These are phyloP conservation scores for Hemaris fuciformis DNA, from an alignment of 2,888 invertebrate species.

Conservation along the genomic window DNA sequence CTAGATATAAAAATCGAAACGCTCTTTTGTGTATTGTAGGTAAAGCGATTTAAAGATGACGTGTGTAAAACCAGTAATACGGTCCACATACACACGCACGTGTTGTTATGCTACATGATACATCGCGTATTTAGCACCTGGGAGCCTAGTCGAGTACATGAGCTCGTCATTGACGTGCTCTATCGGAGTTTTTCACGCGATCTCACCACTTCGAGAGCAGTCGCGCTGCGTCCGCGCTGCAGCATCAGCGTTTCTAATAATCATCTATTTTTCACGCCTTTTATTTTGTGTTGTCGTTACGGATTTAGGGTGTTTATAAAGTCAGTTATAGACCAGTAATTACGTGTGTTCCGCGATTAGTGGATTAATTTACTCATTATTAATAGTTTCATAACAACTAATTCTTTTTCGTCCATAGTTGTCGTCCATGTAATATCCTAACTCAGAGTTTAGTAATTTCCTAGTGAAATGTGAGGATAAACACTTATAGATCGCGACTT, in stretches of 20 bases:
- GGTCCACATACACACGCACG: slow-evolving; percentile 15
- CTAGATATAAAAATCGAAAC: not conserved
- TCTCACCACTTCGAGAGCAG: slow-evolving; percentile 76
- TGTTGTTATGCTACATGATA: slow-evolving; percentile 26
- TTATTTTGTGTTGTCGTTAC: slow-evolving; percentile 12
- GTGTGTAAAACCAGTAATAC: slow-evolving; percentile 2
- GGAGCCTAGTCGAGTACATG: slow-evolving; percentile 25
- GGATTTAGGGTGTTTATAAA: not conserved
- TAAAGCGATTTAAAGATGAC: not conserved
- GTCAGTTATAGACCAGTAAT: not conserved
- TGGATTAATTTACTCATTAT: not conserved
- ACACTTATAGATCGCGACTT: slow-evolving; percentile 35
- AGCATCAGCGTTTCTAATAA: slow-evolving; percentile 48
- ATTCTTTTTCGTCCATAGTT: slow-evolving; percentile 16
- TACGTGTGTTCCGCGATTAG: not conserved
- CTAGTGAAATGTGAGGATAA: slow-evolving; percentile 42
- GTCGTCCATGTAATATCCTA: slow-evolving; percentile 49
- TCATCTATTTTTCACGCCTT: slow-evolving; percentile 23
- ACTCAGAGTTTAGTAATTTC: slow-evolving; percentile 45
- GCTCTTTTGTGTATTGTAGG: not conserved
- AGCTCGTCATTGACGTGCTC: slow-evolving; percentile 59
- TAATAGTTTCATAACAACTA: not conserved
- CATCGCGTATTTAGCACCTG: slow-evolving; percentile 25
- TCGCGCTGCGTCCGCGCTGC: slow-evolving; percentile 61
- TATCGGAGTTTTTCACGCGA: slow-evolving; percentile 76